These are phyloP conservation scores for Blastobasis adustella DNA, from an alignment of 2,888 invertebrate genomes.

Conservation along the genomic window DNA sequence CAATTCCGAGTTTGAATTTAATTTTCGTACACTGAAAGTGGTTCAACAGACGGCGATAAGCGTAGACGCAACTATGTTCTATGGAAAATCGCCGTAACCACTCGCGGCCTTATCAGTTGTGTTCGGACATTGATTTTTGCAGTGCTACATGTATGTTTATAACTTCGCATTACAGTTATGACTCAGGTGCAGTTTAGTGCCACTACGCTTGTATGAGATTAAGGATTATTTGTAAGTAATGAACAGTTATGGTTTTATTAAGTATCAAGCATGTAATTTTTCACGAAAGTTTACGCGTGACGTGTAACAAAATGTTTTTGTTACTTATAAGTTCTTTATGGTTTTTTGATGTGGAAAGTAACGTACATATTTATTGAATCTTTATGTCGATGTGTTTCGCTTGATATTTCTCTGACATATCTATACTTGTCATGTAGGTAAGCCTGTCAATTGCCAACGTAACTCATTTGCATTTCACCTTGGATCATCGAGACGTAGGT, in stretches of 20 bases:
- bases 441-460: constrained; percentile 20
- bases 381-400: neutral
- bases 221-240: constrained; percentile 52
- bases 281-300: too few relatives aligned
- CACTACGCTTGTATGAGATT: constrained; percentile 45
- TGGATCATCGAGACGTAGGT: too few relatives aligned
- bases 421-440: constrained; percentile 16
- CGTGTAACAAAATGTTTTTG: too few relatives aligned
- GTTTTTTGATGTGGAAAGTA: neutral
- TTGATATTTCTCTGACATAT: too few relatives aligned
- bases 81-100: constrained; percentile 34
- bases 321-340: too few relatives aligned
- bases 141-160: constrained; percentile 49
- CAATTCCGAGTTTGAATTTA: constrained; percentile 39
- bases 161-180: constrained; percentile 48
- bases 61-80: constrained; percentile 30
- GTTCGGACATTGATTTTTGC: constrained; percentile 42
- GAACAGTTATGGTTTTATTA: too few relatives aligned
- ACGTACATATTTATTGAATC: neutral
- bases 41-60: constrained; percentile 35
- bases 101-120: constrained; percentile 34
- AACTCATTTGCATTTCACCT: too few relatives aligned
- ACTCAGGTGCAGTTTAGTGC: constrained; percentile 47
- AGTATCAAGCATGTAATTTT: too few relatives aligned
- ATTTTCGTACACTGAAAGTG: constrained; percentile 37